phyloP scores from a whole-genome alignment of 2,113 vertebrate genomes.

The Chamaea fasciata region DNA sequence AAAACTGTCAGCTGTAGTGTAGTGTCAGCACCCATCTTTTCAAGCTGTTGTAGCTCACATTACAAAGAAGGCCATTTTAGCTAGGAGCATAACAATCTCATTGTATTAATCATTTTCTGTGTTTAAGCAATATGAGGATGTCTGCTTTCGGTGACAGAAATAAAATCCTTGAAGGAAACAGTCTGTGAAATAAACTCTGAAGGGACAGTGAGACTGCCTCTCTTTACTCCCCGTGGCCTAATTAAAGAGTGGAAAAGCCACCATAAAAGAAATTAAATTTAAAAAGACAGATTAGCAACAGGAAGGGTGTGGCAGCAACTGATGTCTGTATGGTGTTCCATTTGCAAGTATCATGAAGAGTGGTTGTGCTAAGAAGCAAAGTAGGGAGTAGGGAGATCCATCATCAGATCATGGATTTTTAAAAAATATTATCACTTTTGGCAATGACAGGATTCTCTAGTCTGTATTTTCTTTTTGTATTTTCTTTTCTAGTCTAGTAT shows the following conservation, averaged over 20 bases:
- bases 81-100: slow-evolving; percentile 28
- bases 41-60: not conserved
- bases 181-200: slow-evolving; percentile 48
- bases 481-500: not conserved
- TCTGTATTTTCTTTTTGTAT: not conserved
- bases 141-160: slow-evolving; percentile 53
- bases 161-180: slow-evolving; percentile 54
- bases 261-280: slow-evolving; percentile 78
- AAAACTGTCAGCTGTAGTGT: slow-evolving; percentile 16
- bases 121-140: slow-evolving; percentile 27
- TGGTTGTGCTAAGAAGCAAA: not conserved
- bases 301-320: slow-evolving; percentile 65
- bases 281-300: slow-evolving; percentile 80
- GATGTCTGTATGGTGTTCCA: not conserved
- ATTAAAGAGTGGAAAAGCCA: slow-evolving; percentile 77
- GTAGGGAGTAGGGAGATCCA: not conserved
- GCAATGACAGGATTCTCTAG: not conserved
- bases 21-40: slow-evolving; percentile 4
- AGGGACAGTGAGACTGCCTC: slow-evolving; percentile 45
- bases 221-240: slow-evolving; percentile 75
- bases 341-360: not conserved
- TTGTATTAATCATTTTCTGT: slow-evolving; percentile 40
- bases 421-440: not conserved
- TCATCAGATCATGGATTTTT: not conserved
- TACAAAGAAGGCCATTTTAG: slow-evolving; percentile 1